Evolutionary conservation across 2,797 vertebrate genomes (phyloP).

Genomic region (Scarus forsteni): DNA sequence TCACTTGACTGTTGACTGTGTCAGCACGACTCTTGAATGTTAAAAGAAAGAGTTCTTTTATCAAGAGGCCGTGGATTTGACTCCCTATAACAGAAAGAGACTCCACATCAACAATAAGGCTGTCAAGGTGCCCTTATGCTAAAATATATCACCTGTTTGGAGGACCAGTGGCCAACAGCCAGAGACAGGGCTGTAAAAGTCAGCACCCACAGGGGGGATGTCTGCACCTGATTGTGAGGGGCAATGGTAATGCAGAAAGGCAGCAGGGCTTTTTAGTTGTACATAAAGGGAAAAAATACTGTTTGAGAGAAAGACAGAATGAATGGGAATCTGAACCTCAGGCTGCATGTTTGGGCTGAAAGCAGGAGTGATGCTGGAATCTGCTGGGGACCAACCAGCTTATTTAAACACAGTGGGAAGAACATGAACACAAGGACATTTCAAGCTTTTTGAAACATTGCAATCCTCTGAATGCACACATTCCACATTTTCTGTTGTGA

Average conservation of each 20-base stretch:
- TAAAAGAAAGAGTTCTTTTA: slow-evolving; percentile 17
- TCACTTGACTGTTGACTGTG: slow-evolving; percentile 17
- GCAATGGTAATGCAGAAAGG: slow-evolving; percentile 21
- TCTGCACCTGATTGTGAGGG: slow-evolving; percentile 11
- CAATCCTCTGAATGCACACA: too few relatives aligned
- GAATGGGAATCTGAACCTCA: not conserved
- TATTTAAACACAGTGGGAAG: too few relatives aligned
- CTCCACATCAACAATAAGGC: slow-evolving; percentile 7
- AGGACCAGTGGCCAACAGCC: slow-evolving; percentile 1
- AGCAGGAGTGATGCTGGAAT: not conserved
- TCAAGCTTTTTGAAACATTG: too few relatives aligned
- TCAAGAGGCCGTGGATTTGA: not conserved
- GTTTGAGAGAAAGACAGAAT: not conserved
- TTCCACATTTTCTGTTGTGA: too few relatives aligned
- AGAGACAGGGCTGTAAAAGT: slow-evolving; percentile 10
- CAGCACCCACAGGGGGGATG: slow-evolving; percentile 15
- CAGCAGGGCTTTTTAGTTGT: slow-evolving; percentile 16
- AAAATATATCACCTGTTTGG: slow-evolving; percentile 11
- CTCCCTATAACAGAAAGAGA: not conserved
- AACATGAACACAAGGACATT: too few relatives aligned
- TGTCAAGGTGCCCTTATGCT: slow-evolving; percentile 28
- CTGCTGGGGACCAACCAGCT: too few relatives aligned
- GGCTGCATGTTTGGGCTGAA: not conserved
- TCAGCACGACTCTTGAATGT: slow-evolving; percentile 5
- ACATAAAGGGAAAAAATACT: slow-evolving; percentile 1